Conservation (phyloP, 2,113 vertebrate species). For the Bos taurus region DNA sequence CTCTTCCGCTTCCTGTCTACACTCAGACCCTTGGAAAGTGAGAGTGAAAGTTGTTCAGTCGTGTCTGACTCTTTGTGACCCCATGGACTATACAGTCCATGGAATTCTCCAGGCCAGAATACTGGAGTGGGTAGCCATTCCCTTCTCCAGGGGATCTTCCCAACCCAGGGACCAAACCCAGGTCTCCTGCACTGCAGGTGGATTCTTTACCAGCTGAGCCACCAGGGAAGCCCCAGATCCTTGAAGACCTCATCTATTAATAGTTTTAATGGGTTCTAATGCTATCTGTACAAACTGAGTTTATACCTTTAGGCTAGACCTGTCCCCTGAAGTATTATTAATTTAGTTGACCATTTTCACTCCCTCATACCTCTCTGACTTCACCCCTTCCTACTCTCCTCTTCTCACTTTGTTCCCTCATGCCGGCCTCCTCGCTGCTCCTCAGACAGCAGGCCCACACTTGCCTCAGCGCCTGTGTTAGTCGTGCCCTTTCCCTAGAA, state of each 20-base stretch:
- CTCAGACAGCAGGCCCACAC: not conserved
- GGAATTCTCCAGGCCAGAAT: not conserved
- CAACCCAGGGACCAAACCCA: not conserved
- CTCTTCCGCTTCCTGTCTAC: not conserved
- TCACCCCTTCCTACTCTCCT: not conserved
- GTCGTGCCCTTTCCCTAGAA: not conserved
- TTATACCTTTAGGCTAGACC: not conserved
- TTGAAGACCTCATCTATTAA: not conserved
- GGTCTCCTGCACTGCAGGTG: not conserved
- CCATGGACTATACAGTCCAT: not conserved
- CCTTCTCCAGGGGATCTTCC: not conserved
- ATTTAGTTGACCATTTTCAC: not conserved
- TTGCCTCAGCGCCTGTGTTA: not conserved
- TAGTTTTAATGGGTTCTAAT: conserved; percentile 10
- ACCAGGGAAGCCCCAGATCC: not conserved
- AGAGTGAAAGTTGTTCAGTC: not conserved
- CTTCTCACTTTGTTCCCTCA: not conserved
- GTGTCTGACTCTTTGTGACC: not conserved
- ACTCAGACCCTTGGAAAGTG: not conserved
- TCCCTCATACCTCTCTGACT: not conserved
- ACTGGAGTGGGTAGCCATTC: not conserved
- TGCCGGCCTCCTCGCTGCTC: not conserved
- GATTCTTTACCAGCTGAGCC: not conserved
- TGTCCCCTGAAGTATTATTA: not conserved
- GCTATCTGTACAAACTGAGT: not conserved